phyloP scores from a whole-genome alignment of 2,888 invertebrate species.

The Tholera decimalis region DNA sequence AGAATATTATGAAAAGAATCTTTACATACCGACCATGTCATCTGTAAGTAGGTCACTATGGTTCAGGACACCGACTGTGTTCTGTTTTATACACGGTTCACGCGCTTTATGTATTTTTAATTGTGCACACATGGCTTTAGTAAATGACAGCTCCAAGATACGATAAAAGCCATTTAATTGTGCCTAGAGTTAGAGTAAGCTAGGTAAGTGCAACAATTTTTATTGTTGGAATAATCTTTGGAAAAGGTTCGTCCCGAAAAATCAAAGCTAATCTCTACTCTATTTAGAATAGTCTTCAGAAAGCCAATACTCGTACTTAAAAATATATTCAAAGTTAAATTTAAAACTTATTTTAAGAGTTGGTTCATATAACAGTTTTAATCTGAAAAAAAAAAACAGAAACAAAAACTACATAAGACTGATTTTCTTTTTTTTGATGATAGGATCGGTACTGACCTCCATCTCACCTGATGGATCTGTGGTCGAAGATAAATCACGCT shows the following conservation, averaged over 20 bases:
- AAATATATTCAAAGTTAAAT: too few relatives aligned
- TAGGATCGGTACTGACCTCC: too few relatives aligned
- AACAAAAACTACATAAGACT: too few relatives aligned
- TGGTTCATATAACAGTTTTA: too few relatives aligned
- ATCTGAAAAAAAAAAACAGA: too few relatives aligned
- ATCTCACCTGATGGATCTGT: too few relatives aligned
- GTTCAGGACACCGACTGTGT: constrained; percentile 35
- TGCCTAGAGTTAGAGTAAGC: neutral
- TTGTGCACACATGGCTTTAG: constrained; percentile 23
- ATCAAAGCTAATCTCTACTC: too few relatives aligned
- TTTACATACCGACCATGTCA: constrained; percentile 8
- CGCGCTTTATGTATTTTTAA: constrained; percentile 42
- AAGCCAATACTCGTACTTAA: too few relatives aligned
- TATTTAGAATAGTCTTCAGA: too few relatives aligned
- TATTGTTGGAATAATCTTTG: neutral
- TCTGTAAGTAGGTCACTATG: constrained; percentile 39
- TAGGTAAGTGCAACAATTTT: neutral
- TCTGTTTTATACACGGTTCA: constrained; percentile 15
- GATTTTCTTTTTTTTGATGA: too few relatives aligned
- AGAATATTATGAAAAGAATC: neutral
- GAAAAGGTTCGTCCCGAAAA: neutral
- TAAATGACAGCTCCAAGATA: constrained; percentile 4
- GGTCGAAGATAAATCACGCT: too few relatives aligned
- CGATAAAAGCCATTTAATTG: constrained; percentile 7
- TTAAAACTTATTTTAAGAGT: too few relatives aligned